A percentile compares a stretch with the other conserved stretches of the same genome.
phyloP scores from a whole-genome alignment of 2,113 vertebrate genomes.

The Nesogale talazaci region DNA sequence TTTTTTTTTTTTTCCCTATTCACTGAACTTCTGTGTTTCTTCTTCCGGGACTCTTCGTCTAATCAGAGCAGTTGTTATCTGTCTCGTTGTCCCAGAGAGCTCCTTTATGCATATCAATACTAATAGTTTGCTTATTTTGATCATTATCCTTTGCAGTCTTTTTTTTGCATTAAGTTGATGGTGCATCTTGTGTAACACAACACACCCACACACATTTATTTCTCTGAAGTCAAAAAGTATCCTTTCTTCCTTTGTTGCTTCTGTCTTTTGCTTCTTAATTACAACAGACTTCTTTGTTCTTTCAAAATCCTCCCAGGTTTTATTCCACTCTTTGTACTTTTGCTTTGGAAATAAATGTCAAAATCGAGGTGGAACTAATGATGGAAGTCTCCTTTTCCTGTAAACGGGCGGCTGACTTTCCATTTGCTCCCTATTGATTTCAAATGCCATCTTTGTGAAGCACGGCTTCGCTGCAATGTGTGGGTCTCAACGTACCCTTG shows the following conservation, averaged over 20 bases:
- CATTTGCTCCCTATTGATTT: no score
- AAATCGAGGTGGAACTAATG: not conserved
- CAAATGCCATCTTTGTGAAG: no score
- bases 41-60: not conserved
- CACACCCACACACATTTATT: not conserved
- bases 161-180: not conserved
- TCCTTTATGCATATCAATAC: not conserved
- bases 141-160: not conserved
- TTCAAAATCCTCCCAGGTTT: not conserved
- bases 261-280: not conserved
- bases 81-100: not conserved
- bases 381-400: no score
- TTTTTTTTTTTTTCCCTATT: slow-evolving; percentile 13
- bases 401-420: no score
- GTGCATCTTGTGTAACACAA: not conserved
- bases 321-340: not conserved
- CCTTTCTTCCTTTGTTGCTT: not conserved
- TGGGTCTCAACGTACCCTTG: no score
- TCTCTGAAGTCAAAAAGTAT: not conserved
- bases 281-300: not conserved
- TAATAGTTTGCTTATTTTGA: not conserved
- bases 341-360: slow-evolving; percentile 45
- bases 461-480: no score
- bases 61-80: not conserved
- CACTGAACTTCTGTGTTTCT: not conserved